Evolutionary conservation across 1,140 invertebrate genomes (phyloP).

Genomic region (Caenorhabditis inopinata): DNA sequence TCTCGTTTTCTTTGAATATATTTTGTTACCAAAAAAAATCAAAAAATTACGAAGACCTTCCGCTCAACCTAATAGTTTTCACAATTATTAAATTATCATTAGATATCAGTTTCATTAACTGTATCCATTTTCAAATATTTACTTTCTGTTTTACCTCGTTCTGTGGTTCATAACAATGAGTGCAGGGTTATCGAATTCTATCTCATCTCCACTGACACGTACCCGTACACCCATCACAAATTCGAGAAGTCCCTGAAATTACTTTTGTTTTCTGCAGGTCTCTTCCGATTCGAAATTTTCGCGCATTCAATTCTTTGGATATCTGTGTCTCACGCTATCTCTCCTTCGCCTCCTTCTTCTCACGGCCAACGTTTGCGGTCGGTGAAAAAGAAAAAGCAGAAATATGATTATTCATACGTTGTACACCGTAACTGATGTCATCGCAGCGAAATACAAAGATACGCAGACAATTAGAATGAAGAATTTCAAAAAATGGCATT

Average conservation of each 20-base stretch:
- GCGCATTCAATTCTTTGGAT: background rate
- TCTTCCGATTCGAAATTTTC: background rate
- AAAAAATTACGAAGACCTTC: no score
- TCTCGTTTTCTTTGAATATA: no score
- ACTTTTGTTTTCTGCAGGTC: background rate
- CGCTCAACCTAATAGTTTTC: no score
- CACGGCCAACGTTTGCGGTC: background rate
- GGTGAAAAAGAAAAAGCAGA: constrained; percentile 15
- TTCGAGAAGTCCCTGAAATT: constrained; percentile 71
- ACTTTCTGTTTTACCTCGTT: constrained; percentile 68
- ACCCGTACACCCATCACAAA: constrained; percentile 75
- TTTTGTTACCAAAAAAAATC: no score
- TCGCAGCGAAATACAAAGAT: no score
- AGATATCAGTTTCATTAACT: no score
- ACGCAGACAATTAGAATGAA: no score
- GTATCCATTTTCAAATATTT: no score
- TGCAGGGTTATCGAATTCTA: constrained; percentile 74
- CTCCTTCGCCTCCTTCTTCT: background rate
- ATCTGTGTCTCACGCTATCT: background rate
- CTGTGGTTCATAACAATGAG: constrained; percentile 84
- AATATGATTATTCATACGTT: no score
- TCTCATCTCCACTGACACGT: constrained; percentile 77
- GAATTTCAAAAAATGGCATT: no score
- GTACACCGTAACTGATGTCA: no score
- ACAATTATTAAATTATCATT: no score